Evolutionary conservation across 2,797 vertebrate species (phyloP), one percentile per base, ranked within the genome.

Genomic region (Sebastes itinus): DNA sequence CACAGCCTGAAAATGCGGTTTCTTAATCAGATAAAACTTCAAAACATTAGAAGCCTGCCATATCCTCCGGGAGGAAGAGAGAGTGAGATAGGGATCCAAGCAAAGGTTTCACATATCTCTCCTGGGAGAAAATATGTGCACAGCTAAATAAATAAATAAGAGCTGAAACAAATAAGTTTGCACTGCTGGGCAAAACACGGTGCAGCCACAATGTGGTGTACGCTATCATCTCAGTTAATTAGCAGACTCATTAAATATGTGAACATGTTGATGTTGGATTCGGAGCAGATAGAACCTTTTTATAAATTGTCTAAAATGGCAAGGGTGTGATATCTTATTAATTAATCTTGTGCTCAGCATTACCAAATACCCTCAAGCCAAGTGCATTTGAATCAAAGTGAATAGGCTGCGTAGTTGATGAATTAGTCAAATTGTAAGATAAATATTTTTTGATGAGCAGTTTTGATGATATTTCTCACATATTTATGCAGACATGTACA

Each of bases 241-340:
- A 94, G 87, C 76, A 85, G 77, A 72, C 85, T 93, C 92, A 93
- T 93, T 95, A 94, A 86, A 84, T 79, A 83, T 83, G 83, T 85
- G 89, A 92, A 80, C 91, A 90, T 87, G 88, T 83, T 86, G 89
- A 92, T 89, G 89, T 85, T 77, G 88, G 90, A 94, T 90, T 88
- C 54, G n/a, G 60, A 80, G 86, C 64, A 86, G 85, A 88, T 82
- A 79, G 46, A 72, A 55, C 30, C 82, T 63, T 85, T 84, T 80
- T 80, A 70, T 85, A 89, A 94, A 93, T 90, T 87, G 90, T 92
- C 89, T 91, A 82, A 93, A 94, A 92, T 94, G 87, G 85, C 87
- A 89, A 89, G 90, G 83, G 89, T 92, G 89, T 88, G 80, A 87
- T 93, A 95, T 95, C 92, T 90, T 90, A 92, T 94, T 92, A 92